Evolutionary conservation across 2,113 vertebrate species (phyloP).

Genomic region (Capreolus pygargus): DNA sequence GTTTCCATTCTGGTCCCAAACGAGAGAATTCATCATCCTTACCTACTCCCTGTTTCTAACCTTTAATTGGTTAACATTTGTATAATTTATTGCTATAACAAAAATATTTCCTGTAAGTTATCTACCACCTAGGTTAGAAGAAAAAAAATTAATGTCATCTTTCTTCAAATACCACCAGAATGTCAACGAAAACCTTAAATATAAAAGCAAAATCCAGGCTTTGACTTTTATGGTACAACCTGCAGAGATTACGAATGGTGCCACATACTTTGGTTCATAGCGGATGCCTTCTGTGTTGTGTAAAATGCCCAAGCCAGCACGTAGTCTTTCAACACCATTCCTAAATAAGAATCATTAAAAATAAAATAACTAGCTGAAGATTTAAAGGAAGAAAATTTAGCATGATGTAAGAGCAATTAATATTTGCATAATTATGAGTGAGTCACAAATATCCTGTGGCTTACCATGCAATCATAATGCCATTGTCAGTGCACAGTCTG

Average conservation of each 20-base stretch:
- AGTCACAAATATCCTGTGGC: not conserved
- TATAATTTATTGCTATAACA: slow-evolving; percentile 9
- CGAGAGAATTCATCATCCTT: not conserved
- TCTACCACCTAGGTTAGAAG: not conserved
- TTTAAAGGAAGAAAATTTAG: not conserved
- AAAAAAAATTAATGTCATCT: not conserved
- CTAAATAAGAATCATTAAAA: slow-evolving; percentile 76
- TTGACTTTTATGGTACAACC: not conserved
- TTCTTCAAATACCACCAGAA: not conserved
- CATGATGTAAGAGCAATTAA: not conserved
- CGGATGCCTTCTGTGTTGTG: slow-evolving; percentile 78
- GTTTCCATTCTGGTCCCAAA: not conserved
- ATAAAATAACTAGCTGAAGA: not conserved
- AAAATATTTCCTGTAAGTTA: slow-evolving; percentile 25
- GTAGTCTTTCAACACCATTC: slow-evolving; percentile 94
- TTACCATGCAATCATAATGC: slow-evolving; percentile 97
- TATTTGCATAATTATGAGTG: not conserved
- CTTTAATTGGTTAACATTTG: not conserved
- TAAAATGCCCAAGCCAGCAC: slow-evolving; percentile 86
- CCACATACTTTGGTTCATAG: slow-evolving; percentile 91
- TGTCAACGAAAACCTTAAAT: slow-evolving; percentile 38
- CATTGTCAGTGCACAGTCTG: slow-evolving; percentile 94
- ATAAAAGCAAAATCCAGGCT: not conserved
- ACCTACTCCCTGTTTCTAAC: not conserved
- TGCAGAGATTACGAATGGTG: not conserved